phyloP scores from a whole-genome alignment of 2,888 invertebrate species.

The Rhogogaster chlorosoma region DNA sequence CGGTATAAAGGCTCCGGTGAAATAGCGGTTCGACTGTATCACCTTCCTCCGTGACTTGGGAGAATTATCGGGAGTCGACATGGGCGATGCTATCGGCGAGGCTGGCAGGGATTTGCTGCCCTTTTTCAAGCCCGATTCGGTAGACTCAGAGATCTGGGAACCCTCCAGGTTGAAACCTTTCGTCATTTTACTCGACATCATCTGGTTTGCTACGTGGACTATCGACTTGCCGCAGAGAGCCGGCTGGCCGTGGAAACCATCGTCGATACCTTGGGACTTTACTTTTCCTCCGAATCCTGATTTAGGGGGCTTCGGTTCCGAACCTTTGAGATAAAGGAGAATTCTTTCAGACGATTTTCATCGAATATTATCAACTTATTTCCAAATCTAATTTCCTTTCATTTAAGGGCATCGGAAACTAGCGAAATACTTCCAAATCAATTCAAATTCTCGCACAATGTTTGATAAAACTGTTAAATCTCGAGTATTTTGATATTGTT shows the following conservation, averaged over 20 bases:
- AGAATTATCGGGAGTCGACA: constrained; percentile 81
- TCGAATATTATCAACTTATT: not conserved
- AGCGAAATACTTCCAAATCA: too few relatives aligned
- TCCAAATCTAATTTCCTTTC: too few relatives aligned
- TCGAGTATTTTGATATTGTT: not conserved
- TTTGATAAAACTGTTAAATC: too few relatives aligned
- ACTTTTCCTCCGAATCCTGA: constrained; percentile 57
- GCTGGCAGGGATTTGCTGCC: constrained; percentile 87
- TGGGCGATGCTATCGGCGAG: constrained; percentile 84
- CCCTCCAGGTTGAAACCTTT: constrained; percentile 57
- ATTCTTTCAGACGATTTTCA: not conserved
- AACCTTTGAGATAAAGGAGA: constrained; percentile 54
- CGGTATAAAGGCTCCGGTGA: constrained; percentile 78
- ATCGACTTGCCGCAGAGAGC: constrained; percentile 86
- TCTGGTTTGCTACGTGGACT: constrained; percentile 78
- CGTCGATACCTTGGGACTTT: constrained; percentile 84
- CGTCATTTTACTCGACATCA: constrained; percentile 70
- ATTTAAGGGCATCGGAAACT: too few relatives aligned
- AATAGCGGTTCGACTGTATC: constrained; percentile 81
- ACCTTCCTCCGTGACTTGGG: constrained; percentile 79
- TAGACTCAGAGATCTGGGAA: constrained; percentile 73
- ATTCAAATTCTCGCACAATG: too few relatives aligned
- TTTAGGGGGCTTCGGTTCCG: constrained; percentile 57
- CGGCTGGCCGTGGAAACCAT: constrained; percentile 82
- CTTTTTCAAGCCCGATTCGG: constrained; percentile 58